Conservation (phyloP, 2,113 vertebrate species). For the Monopterus albus region DNA sequence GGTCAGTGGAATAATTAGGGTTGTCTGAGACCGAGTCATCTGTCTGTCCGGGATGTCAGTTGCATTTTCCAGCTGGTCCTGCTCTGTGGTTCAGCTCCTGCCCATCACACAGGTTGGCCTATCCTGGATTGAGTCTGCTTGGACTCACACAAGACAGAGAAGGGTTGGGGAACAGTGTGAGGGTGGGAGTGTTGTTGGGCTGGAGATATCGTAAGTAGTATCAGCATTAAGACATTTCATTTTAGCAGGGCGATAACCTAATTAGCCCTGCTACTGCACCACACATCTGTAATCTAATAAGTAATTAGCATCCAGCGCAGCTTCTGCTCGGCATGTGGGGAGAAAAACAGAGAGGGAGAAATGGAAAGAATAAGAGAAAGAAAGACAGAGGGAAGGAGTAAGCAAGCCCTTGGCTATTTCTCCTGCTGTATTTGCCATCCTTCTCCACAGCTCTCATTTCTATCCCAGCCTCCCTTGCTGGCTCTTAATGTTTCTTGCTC, state of each 20-base stretch:
- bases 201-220: slow-evolving; percentile 31
- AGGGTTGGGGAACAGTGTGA: no score
- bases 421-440: slow-evolving; percentile 3
- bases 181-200: neutral
- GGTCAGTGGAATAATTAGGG: slow-evolving; percentile 61
- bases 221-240: slow-evolving; percentile 76
- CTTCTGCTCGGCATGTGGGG: slow-evolving; percentile 66
- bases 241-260: slow-evolving; percentile 77
- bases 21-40: slow-evolving; percentile 29
- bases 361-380: neutral
- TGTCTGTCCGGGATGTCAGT: slow-evolving; percentile 19
- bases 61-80: slow-evolving; percentile 25
- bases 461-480: neutral
- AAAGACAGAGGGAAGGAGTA: neutral
- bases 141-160: slow-evolving; percentile 2
- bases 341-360: neutral
- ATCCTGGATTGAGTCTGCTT: slow-evolving; percentile 11
- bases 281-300: slow-evolving; percentile 83
- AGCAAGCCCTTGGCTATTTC: slow-evolving; percentile 40
- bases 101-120: slow-evolving; percentile 35
- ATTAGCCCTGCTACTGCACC: slow-evolving; percentile 77
- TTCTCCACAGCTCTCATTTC: slow-evolving; percentile 22
- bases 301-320: slow-evolving; percentile 88
- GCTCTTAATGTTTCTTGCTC: no score
- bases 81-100: slow-evolving; percentile 32